Base-by-base conservation (phyloP, 2,888 invertebrate species). In the Rhimphoctona megacephalus region DNA sequence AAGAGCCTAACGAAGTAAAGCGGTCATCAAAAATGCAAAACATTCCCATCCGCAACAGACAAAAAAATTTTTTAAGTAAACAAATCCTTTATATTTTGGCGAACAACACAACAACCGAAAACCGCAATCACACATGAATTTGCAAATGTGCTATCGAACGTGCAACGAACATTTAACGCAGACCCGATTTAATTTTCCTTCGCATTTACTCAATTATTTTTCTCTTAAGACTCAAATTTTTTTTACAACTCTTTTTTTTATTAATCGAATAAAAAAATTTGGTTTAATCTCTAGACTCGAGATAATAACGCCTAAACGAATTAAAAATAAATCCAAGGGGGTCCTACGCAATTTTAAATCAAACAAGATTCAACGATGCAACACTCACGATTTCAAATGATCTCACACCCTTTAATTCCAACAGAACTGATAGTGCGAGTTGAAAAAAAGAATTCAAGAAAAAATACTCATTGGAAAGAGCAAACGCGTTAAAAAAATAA, bases 301-400 rank as follows among this genome's bases (percentile, higher is more conserved):
- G 14, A 39, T 43, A 67, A 70, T 8, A 25, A 70, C n/a, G 52
- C 72, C 36, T 52, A 72, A 1, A 33, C 9, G 8, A 52, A 33
- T 49, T 52, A 11, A 6, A 72, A 33, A 36, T n/a, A 73, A 52
- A 54, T 52, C 46, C 61, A 25, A 43, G 1, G 25, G 46, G 69
- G 43, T 46, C 19, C 69, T 70, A 69, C 39, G 43, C 30, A 46
- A 25, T 43, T 70, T 25, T 70, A 46, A 70, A 46, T 46, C 22
- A 22, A 70, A 70, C 69, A 46, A 70, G 46, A 46, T 46, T 70
- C 69, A 70, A 70, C 69, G 69, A 70, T 25, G 25, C 43, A 46
- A 30, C 25, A 36, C 14, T 11, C 25, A 25, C 5, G 69, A 14
- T 4, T 43, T 22, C 25, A 17, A 25, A 30, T 22, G 2, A 46